A percentile compares a stretch with the other conserved stretches of the same genome.
Conservation (phyloP, 1,140 invertebrate genomes). For the Caenorhabditis brenneri region DNA sequence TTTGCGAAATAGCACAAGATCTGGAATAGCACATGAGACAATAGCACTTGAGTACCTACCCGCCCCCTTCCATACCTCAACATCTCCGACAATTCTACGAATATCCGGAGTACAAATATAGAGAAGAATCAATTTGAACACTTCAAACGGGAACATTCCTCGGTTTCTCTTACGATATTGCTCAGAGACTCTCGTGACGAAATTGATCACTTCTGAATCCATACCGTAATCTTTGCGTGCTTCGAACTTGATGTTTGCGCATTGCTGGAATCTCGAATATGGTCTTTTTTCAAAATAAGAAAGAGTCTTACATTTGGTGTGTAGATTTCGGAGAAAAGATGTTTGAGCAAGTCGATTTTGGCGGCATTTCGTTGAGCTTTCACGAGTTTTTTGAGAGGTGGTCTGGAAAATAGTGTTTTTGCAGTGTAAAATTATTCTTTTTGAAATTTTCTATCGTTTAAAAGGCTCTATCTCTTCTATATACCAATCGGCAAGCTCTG, state of each 20-base stretch:
- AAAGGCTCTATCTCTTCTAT: too few relatives aligned
- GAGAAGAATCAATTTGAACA: constrained; percentile 1
- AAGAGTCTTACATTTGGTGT: not conserved
- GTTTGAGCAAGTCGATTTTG: not conserved
- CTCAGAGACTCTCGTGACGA: not conserved
- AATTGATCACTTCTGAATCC: not conserved
- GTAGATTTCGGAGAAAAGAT: not conserved
- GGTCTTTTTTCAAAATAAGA: too few relatives aligned
- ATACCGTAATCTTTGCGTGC: not conserved
- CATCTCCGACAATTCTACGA: not conserved
- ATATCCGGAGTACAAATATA: not conserved
- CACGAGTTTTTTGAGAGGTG: not conserved
- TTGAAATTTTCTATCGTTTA: too few relatives aligned
- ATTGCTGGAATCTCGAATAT: not conserved
- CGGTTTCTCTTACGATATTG: not conserved
- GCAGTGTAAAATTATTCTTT: too few relatives aligned
- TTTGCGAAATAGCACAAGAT: too few relatives aligned
- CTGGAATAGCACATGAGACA: too few relatives aligned
- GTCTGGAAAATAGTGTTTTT: not conserved
- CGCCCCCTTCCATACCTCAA: not conserved
- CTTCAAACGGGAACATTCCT: not conserved
- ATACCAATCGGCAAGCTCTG: too few relatives aligned
- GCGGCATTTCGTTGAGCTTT: not conserved
- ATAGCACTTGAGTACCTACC: too few relatives aligned
- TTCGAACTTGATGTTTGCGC: not conserved